phyloP scores from a whole-genome alignment of 2,797 vertebrate species.

The Limosa lapponica region DNA sequence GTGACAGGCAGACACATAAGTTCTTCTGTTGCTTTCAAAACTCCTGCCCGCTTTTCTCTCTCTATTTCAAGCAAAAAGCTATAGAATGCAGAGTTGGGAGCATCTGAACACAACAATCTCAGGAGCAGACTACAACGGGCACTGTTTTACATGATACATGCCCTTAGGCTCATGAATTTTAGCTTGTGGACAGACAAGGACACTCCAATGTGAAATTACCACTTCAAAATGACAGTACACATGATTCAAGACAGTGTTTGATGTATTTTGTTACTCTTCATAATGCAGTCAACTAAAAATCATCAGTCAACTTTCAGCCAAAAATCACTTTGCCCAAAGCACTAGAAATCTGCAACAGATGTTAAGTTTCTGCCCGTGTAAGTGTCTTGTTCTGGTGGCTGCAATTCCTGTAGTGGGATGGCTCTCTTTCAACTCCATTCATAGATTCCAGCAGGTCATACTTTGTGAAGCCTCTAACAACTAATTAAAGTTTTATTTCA shows the following conservation, averaged over 20 bases:
- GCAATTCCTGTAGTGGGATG: constrained; percentile 30
- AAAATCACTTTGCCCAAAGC: background rate
- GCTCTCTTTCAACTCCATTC: constrained; percentile 37
- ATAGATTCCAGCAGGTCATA: constrained; percentile 59
- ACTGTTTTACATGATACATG: background rate
- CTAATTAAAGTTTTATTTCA: constrained; percentile 77
- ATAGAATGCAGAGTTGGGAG: background rate
- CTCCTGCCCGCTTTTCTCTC: background rate
- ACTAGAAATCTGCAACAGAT: background rate
- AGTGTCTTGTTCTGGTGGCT: background rate
- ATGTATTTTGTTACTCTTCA: background rate
- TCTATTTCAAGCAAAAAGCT: background rate
- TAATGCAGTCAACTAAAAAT: background rate
- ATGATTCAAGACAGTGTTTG: background rate
- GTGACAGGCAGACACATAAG: background rate
- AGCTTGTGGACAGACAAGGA: background rate
- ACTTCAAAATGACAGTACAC: background rate
- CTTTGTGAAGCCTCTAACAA: constrained; percentile 63
- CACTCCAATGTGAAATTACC: background rate
- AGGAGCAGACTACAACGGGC: background rate
- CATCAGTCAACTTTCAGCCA: background rate
- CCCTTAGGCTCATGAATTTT: background rate
- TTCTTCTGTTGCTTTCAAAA: background rate
- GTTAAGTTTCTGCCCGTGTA: background rate
- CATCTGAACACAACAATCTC: background rate